phyloP scores from a whole-genome alignment of 2,797 vertebrate species.

The Strix occidentalis region DNA sequence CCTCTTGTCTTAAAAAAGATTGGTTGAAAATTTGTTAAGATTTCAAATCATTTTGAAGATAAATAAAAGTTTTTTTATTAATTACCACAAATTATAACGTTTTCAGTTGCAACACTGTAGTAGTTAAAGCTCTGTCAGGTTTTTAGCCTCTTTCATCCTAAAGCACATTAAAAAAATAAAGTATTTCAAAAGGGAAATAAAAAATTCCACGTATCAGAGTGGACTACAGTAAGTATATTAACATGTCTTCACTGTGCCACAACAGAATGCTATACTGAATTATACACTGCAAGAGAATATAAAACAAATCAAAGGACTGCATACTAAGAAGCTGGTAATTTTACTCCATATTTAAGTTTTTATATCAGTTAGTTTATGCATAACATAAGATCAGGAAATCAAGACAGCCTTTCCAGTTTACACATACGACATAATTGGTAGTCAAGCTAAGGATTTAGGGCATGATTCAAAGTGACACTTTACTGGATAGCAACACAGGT shows the following conservation, averaged over 20 bases:
- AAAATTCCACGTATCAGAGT: background rate
- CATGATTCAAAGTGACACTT: background rate
- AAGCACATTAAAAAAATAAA: background rate
- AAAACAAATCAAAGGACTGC: background rate
- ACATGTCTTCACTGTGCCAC: background rate
- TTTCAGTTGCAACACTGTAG: background rate
- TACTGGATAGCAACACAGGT: background rate
- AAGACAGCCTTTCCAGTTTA: background rate
- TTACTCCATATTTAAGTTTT: background rate
- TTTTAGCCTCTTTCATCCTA: background rate
- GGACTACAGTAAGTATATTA: background rate
- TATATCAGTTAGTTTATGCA: background rate
- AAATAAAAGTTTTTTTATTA: background rate
- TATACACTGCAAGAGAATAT: background rate
- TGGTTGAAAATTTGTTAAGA: background rate
- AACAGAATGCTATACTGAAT: background rate
- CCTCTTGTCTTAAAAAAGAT: background rate
- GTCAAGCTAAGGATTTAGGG: background rate
- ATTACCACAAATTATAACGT: background rate
- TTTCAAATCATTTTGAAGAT: background rate
- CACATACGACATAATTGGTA: background rate
- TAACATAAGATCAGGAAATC: background rate
- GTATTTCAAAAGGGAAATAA: background rate
- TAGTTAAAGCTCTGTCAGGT: background rate
- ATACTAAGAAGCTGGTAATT: background rate